Base-by-base conservation (phyloP, 2,888 invertebrate genomes). In the Drosophila limbata region DNA sequence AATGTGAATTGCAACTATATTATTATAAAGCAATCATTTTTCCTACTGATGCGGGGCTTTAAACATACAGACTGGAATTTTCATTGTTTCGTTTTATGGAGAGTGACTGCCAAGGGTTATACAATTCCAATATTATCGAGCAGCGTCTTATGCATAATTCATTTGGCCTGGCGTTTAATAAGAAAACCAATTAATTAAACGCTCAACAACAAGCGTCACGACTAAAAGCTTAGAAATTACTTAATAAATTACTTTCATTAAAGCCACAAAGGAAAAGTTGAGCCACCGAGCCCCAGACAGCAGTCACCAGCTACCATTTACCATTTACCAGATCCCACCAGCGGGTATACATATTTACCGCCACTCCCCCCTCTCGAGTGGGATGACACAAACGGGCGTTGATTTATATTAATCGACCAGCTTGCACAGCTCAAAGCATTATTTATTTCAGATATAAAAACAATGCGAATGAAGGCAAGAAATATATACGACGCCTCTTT, bases 211-310 rank as follows among this genome's bases (percentile, higher is more conserved):
- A 60, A 81, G 71, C 86, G 81, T 79, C 86, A 79, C 84, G 84
- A 81, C 87, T 81, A 81, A 81, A 72, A 79, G 86, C 84, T 84
- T 84, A 84, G 86, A 84, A 86, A 84, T 84, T 84, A 84, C 84
- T 86, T 84, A 86, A 84, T 84, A 86, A 84, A 84, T 85, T 83
- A 85, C 83, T 85, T 85, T 78, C 85, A 85, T 83, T 85, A 85
- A 83, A 85, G 78, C 75, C 83, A 80, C 83, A 83, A 80, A 73
- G 78, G 71, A 83, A 80, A 85, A 73, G 85, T 82, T 80, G 65
- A 77, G 66, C 61, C 70, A 65, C 65, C 60, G 51, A 53, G 45
- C 45, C 44, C n/a, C 56, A 64, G 33, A n/a, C 50, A 51, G 4
- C 48, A 33, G n/a, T 15, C n/a, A 25, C 44, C 25, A 51, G 60